These are phyloP conservation scores for Heliconius congener DNA, from an alignment of 1,140 invertebrate genomes.

Conservation along the genomic window DNA sequence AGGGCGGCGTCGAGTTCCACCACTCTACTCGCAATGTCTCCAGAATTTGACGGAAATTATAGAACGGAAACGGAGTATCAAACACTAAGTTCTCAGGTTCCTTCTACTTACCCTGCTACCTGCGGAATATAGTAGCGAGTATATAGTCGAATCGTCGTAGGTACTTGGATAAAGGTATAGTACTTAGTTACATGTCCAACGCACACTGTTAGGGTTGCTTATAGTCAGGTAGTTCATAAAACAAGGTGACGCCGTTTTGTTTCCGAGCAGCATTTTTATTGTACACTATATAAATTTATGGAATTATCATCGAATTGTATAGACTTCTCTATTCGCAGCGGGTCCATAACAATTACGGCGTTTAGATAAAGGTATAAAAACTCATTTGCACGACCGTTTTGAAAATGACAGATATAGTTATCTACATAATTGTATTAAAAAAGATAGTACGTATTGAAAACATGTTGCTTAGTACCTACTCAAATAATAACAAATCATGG, in stretches of 20 bases:
- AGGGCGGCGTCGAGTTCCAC: too few species aligned
- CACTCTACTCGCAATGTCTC: too few species aligned
- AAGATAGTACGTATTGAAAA: too few species aligned
- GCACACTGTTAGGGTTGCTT: conserved; percentile 53
- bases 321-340: conserved; percentile 70
- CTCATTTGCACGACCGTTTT: conserved; percentile 35
- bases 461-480: too few species aligned
- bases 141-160: too few species aligned
- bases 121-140: too few species aligned
- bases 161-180: not conserved
- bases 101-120: too few species aligned
- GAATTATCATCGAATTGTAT: conserved; percentile 79
- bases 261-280: conserved; percentile 72
- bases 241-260: conserved; percentile 70
- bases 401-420: conserved; percentile 6
- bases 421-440: not conserved
- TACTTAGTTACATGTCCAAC: conserved; percentile 22
- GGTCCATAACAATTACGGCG: conserved; percentile 76
- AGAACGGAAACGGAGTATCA: too few species aligned
- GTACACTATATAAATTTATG: conserved; percentile 80
- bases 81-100: too few species aligned
- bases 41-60: too few species aligned
- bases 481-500: too few species aligned
- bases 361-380: conserved; percentile 57
- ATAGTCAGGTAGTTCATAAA: conserved; percentile 64